Base-by-base conservation (phyloP, 2,888 invertebrate genomes). In the Tachina grossa region DNA sequence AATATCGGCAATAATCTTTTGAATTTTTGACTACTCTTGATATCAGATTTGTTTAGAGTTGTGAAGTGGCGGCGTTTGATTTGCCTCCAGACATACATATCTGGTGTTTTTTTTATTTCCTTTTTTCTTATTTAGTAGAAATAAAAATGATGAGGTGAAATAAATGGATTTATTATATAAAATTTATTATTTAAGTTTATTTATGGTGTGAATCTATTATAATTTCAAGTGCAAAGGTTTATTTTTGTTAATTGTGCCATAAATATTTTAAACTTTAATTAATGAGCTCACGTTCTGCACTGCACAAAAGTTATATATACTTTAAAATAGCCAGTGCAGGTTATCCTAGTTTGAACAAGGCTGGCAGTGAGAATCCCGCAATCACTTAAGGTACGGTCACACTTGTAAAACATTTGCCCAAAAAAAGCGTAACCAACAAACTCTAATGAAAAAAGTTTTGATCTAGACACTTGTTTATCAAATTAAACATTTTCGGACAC, bases 1-100 rank as follows among this genome's bases (percentile, higher is more conserved):
- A 83, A 85, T 85, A 85, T 82, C 77, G 81, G 75, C 82, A 79
- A 71, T 75, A 71, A 82, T 83, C 78, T 79, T 85, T 83, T 82
- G 74, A 75, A 75, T 65, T 71, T 49, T 53, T 77, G 53, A 47
- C 53, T 57, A 39, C 55, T 75, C 79, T 74, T 81, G 84, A 84
- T 79, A 82, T 19, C 43, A 63, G 55, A 79, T 82, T 79, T 85
- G 78, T 85, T 82, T 74, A 68, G 61, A 81, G 19, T 71, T 74
- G 49, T 57, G 14, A 74, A 82, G 74, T 78, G 82, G 69, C 71
- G 82, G 78, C 63, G 81, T 74, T 74, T 53, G 45, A 59, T 55
- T 76, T 53, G 41, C 69, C 78, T 51, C 11, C 9, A 31, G 31
- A 31, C 31, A 4, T 22, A 22, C 22, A 2, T 31, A 61, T 16